Percentiles rank a stretch among this genome's conserved stretches.
Evolutionary conservation across 1,140 invertebrate genomes (phyloP).

Genomic region (Drosophila ficusphila): DNA sequence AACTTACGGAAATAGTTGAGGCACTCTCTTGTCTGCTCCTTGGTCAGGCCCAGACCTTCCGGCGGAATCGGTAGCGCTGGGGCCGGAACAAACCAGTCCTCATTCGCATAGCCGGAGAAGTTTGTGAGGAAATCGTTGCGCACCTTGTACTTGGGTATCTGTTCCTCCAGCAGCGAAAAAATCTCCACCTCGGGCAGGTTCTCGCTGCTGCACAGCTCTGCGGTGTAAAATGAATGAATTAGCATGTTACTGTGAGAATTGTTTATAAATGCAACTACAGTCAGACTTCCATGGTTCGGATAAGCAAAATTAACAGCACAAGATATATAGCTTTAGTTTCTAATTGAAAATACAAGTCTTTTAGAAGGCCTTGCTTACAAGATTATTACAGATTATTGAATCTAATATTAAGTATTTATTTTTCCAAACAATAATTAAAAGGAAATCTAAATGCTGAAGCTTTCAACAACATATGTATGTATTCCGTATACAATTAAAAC

Average conservation of each 20-base stretch:
- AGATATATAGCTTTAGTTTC: too few relatives aligned
- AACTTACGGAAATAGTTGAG: constrained; percentile 99
- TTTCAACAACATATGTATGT: background rate
- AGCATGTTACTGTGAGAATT: constrained; percentile 11
- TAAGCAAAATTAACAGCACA: too few relatives aligned
- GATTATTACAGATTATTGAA: too few relatives aligned
- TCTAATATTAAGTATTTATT: too few relatives aligned
- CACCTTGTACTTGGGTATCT: constrained; percentile 97
- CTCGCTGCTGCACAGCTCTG: constrained; percentile 94
- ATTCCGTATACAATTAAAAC: too few relatives aligned
- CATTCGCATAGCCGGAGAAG: constrained; percentile 97
- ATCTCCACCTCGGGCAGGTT: constrained; percentile 97
- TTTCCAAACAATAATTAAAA: too few relatives aligned
- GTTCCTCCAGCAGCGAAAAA: constrained; percentile 96
- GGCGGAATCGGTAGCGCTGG: constrained; percentile 91
- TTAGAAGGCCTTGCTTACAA: too few relatives aligned
- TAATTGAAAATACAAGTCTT: too few relatives aligned
- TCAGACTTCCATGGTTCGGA: background rate
- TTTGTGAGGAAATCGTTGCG: constrained; percentile 97
- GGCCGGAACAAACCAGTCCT: constrained; percentile 96
- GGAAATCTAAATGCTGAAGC: too few relatives aligned
- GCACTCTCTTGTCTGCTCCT: constrained; percentile 95
- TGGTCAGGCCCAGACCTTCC: constrained; percentile 92
- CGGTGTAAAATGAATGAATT: constrained; percentile 59
- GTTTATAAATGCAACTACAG: constrained; percentile 3